phyloP scores from a whole-genome alignment of 2,797 vertebrate species.

The Scolopax rusticola region DNA sequence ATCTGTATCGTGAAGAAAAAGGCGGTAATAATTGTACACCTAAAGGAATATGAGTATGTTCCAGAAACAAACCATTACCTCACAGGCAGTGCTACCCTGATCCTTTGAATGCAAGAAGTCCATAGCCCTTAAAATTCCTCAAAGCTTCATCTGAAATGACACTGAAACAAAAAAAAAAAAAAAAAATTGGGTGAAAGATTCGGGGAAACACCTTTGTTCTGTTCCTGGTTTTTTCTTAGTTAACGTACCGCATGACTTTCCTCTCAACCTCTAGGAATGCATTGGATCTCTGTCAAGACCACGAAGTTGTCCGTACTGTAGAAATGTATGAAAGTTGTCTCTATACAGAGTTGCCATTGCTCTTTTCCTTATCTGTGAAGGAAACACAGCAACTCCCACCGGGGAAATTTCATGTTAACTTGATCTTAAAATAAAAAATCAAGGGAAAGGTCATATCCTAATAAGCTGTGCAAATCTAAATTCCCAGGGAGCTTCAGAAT shows the following conservation, averaged over 20 bases:
- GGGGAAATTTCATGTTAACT: conserved; percentile 91
- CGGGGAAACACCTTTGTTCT: conserved; percentile 71
- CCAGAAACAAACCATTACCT: neutral
- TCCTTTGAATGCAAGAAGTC: neutral
- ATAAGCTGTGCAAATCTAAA: conserved; percentile 88
- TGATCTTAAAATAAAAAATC: conserved; percentile 94
- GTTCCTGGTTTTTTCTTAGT: conserved; percentile 60
- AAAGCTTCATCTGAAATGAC: neutral
- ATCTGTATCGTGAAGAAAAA: neutral
- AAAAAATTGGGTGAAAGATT: conserved; percentile 38
- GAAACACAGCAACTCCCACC: conserved; percentile 89
- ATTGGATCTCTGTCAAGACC: conserved; percentile 70
- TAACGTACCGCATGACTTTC: conserved; percentile 67
- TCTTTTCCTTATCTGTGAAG: conserved; percentile 89
- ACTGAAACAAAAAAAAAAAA: neutral
- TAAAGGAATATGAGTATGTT: neutral
- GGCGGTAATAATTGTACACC: neutral
- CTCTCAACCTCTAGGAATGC: conserved; percentile 76
- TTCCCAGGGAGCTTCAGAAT: conserved; percentile 88
- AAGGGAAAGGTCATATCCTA: conserved; percentile 93
- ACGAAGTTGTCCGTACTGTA: conserved; percentile 45
- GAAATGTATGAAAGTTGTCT: conserved; percentile 64
- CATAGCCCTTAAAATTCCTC: neutral
- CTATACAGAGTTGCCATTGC: conserved; percentile 75
- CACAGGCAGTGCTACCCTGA: neutral